Percentiles rank a stretch among this genome's conserved stretches.
phyloP scores from a whole-genome alignment of 2,888 invertebrate species.

The Oligia fasciuncula region DNA sequence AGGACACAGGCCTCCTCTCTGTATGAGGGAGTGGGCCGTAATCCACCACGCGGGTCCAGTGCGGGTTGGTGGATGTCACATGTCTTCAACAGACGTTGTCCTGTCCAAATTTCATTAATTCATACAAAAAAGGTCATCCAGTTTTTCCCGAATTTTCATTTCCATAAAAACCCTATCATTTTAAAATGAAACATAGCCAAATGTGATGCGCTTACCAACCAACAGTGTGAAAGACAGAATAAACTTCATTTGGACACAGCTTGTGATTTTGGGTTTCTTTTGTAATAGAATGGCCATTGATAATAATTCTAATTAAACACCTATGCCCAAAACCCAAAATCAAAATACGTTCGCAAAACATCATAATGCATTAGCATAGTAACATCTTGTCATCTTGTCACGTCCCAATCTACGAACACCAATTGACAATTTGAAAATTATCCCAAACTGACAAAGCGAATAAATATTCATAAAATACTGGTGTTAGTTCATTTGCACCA shows the following conservation, averaged over 20 bases:
- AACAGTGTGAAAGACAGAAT: not conserved
- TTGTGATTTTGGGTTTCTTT: no score
- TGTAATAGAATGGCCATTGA: no score
- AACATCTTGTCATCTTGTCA: not conserved
- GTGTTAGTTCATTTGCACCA: slow-evolving; percentile 33
- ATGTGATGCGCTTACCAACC: not conserved
- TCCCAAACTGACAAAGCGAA: slow-evolving; percentile 1
- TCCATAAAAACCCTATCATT: not conserved
- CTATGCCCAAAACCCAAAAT: not conserved
- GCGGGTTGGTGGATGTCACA: no score
- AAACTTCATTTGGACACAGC: no score
- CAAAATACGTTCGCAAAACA: not conserved
- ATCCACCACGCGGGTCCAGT: no score
- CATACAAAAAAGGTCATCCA: no score
- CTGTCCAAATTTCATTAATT: not conserved
- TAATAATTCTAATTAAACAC: no score
- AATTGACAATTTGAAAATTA: slow-evolving; percentile 4
- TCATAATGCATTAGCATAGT: not conserved
- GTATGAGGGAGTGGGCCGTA: no score
- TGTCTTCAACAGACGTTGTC: not conserved
- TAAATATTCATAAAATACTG: slow-evolving; percentile 33
- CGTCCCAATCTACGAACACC: not conserved
- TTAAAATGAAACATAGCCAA: not conserved
- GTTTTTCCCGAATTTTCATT: no score
- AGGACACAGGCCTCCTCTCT: no score